Conservation (phyloP, 2,888 invertebrate species). For the Hydroisotoma schaefferi region DNA sequence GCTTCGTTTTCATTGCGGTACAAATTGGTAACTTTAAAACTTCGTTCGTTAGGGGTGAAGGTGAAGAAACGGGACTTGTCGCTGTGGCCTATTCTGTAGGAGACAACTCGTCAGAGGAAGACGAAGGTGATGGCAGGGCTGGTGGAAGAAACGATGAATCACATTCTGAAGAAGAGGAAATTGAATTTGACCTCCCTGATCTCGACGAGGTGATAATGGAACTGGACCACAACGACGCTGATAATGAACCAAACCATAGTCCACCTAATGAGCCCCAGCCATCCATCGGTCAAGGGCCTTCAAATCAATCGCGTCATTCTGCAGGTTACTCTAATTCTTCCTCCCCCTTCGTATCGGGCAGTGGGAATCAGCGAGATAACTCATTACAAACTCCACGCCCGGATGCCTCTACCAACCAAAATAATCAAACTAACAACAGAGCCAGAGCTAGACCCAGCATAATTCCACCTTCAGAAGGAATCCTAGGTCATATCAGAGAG, state of each 20-base stretch:
- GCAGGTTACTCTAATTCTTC: too few species aligned
- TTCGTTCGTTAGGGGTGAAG: not conserved
- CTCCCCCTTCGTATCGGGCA: too few species aligned
- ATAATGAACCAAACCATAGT: not conserved
- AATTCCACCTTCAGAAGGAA: not conserved
- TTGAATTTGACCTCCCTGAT: not conserved
- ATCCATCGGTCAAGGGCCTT: not conserved
- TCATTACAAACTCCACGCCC: too few species aligned
- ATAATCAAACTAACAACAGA: not conserved
- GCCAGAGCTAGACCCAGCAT: not conserved
- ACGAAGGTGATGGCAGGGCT: not conserved
- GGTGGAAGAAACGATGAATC: too few species aligned
- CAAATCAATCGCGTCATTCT: not conserved
- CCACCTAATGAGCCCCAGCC: not conserved
- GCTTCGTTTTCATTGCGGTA: too few species aligned
- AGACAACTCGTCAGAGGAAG: slow-evolving; percentile 8
- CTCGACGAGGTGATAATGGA: not conserved
- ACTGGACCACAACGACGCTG: too few species aligned
- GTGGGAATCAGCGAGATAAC: too few species aligned
- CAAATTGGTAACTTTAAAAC: not conserved
- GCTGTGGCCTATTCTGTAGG: slow-evolving; percentile 38
- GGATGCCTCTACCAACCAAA: not conserved
- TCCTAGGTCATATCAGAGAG: not conserved
- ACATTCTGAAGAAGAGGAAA: slow-evolving; percentile 1
- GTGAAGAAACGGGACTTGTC: slow-evolving; percentile 30